phyloP scores from a whole-genome alignment of 2,113 vertebrate genomes.

The Xyrauchen texanus region DNA sequence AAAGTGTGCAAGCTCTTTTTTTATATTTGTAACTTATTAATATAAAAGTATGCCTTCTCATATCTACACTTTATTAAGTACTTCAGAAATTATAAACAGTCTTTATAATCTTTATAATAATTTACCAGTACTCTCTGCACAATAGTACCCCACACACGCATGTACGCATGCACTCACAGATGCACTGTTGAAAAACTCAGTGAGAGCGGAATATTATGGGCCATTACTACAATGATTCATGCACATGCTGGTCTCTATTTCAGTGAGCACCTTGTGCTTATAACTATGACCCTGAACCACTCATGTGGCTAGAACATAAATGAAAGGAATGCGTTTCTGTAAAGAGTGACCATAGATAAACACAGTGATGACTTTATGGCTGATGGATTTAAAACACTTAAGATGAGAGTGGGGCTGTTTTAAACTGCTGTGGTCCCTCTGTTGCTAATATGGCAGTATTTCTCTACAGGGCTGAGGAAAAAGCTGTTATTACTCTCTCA shows the following conservation, averaged over 20 bases:
- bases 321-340: constrained; percentile 28
- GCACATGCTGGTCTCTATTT: constrained; percentile 13
- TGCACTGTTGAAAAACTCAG: not conserved
- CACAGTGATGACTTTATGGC: constrained; percentile 26
- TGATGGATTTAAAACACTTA: constrained; percentile 1
- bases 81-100: not conserved
- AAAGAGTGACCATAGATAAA: constrained; percentile 36
- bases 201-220: constrained; percentile 3
- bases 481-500: constrained; percentile 32
- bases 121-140: not conserved
- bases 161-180: not conserved
- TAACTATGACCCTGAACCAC: constrained; percentile 20
- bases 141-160: not conserved
- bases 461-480: constrained; percentile 22
- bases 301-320: constrained; percentile 1
- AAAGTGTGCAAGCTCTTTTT: too few relatives aligned
- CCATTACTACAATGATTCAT: constrained; percentile 27
- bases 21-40: too few relatives aligned
- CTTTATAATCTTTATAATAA: not conserved
- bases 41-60: too few relatives aligned
- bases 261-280: constrained; percentile 11
- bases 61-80: too few relatives aligned
- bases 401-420: not conserved
- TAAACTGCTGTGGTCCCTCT: constrained; percentile 3
- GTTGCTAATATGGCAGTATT: constrained; percentile 29